Evolutionary conservation across 1,140 invertebrate genomes (phyloP).

Genomic region (Tetragonula clypearis): DNA sequence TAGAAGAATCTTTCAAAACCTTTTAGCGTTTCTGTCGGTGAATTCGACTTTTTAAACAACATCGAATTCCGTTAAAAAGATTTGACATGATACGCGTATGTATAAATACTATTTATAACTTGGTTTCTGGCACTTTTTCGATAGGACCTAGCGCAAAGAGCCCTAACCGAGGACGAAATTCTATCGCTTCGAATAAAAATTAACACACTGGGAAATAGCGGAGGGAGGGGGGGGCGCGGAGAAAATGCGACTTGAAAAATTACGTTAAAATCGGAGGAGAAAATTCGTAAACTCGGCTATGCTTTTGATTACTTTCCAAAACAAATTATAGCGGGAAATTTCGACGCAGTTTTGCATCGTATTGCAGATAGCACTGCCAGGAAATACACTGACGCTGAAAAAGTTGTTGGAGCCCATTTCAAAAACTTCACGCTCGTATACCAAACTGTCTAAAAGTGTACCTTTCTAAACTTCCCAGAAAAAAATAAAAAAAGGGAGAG

Average conservation of each 20-base stretch:
- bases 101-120: background rate
- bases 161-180: background rate
- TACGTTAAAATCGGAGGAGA: background rate
- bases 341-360: conserved; percentile 53
- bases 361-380: conserved; percentile 30
- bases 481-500: conserved; percentile 35
- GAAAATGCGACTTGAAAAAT: background rate
- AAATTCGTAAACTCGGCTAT: background rate
- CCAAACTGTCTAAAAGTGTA: conserved; percentile 57
- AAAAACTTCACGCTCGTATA: conserved; percentile 47
- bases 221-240: too few relatives aligned
- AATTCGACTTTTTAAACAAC: background rate
- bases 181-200: conserved; percentile 6
- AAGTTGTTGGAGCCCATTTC: conserved; percentile 53
- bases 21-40: background rate
- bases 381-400: conserved; percentile 49
- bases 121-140: background rate
- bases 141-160: background rate
- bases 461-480: conserved; percentile 52
- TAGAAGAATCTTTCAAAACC: background rate
- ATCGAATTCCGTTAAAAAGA: background rate
- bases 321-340: conserved; percentile 50
- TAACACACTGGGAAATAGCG: background rate
- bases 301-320: conserved; percentile 48
- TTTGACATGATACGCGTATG: background rate